Evolutionary conservation across 2,888 invertebrate genomes (phyloP), one percentile per base, ranked within the genome.

Genomic region (Zygaena filipendulae): DNA sequence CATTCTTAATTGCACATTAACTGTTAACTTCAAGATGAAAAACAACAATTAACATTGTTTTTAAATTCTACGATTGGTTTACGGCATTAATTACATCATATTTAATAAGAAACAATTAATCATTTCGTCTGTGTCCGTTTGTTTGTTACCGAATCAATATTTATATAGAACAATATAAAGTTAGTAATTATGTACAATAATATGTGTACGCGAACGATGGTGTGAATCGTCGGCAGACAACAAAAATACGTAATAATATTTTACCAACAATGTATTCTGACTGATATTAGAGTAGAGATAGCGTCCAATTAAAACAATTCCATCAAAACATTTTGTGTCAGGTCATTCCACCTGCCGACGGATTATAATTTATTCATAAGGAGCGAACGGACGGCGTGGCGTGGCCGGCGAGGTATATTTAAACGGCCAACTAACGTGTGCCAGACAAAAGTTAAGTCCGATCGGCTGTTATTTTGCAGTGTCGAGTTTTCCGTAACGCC

Each of bases 261-360:
- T 67, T 61, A 41, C 49, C 59, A 64, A 62, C 56, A 57, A 58
- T 54, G 56, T 60, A 66, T 62, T n/a, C 59, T 56, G 53, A 47
- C 57, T 54, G 75, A 77, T 75, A 64, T 69, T 56, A 50, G 40
- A 51, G 43, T 40, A 37, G 45, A 67, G 75, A 74, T 77, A 77
- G 59, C 59, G 68, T 59, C 75, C 77, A 77, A 79, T 79, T 79
- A 79, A 77, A 77, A 74, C 74, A 75, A 77, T 75, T 77, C 75
- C 67, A 74, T 79, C 77, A 77, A 74, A 77, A 77, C 64, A 74
- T 75, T 75, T 74, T 75, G 69, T 75, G 77, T 71, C 63, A 72
- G 77, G 75, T 77, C 77, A 77, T 71, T 75, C 74, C 77, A 79
- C 77, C 75, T 75, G 75, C 75, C 66, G 57, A 39, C 49, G 44